Conservation (phyloP, 2,888 invertebrate genomes). For the Leucania comma region DNA sequence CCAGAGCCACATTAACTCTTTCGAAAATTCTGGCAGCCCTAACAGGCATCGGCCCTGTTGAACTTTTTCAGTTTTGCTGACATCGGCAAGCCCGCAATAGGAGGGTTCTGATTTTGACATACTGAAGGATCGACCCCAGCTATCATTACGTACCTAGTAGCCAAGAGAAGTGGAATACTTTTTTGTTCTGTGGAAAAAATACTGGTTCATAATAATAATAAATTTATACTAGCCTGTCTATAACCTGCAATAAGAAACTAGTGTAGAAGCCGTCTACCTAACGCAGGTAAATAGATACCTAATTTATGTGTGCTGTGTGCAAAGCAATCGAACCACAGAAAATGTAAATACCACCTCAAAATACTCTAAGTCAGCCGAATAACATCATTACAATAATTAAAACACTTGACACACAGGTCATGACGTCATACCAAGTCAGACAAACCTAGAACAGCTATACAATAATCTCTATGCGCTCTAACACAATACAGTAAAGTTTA, state of each 20-base stretch:
- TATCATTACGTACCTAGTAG: no score
- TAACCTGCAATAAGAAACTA: background rate
- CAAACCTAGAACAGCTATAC: constrained; percentile 1
- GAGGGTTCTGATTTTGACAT: no score
- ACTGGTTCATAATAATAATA: background rate
- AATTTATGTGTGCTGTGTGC: background rate
- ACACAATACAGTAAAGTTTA: constrained; percentile 21
- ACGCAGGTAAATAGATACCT: background rate
- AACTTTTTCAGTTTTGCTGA: no score
- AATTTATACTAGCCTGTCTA: background rate
- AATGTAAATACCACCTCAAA: constrained; percentile 29
- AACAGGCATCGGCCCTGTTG: no score
- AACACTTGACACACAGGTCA: constrained; percentile 30
- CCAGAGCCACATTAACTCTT: no score
- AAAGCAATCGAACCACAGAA: constrained; percentile 5
- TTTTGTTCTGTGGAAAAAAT: background rate
- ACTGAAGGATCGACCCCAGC: no score
- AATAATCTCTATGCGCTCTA: constrained; percentile 18
- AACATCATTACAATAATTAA: constrained; percentile 54
- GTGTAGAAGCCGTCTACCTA: background rate
- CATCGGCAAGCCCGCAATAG: no score
- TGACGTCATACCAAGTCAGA: constrained; percentile 41
- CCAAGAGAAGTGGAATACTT: no score
- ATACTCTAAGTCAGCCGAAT: constrained; percentile 26
- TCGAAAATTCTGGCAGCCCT: no score